Evolutionary conservation across 2,888 invertebrate genomes (phyloP), one percentile per base, ranked within the genome.

Genomic region (Copidosoma aretas): DNA sequence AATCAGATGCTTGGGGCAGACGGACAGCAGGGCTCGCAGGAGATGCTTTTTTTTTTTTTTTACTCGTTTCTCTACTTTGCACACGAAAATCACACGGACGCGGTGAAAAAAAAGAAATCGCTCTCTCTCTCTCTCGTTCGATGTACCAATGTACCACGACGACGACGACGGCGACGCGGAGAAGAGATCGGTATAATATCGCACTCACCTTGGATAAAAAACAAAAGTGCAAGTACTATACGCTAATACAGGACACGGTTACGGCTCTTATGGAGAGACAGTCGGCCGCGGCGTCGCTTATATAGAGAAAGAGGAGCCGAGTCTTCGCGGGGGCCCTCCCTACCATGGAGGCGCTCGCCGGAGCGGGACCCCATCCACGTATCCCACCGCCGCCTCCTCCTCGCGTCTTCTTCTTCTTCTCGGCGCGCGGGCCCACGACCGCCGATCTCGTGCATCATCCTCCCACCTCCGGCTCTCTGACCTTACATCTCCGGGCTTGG

Each of bases 221-320:
- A 41, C 1, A 63, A n/a, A 64, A 25, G 52, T 2, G 60, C 54
- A 63, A 22, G 66, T 53, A 41, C 17, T 39, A 39, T 39, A 2
- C 15, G 14, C 69, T 71, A 64, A 63, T 74, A 56, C 67, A 49
- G 73, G 76, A 77, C 72, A 80, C 80, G 77, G 78, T 78, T 78
- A 79, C 12, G 43, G 81, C 32, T 32, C 77, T 79, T 82, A 80
- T 81, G 82, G 75, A 80, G 79, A 80, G 81, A 80, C 80, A 73
- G 77, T 76, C 77, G 72, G 75, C 76, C 74, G 77, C 77, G 73
- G 77, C 75, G 78, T 74, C 76, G 77, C 78, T 82, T 82, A 81
- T 82, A 82, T 82, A 82, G 81, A 82, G 80, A 32, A 32, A 32
- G 32, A 32, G 0, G 54, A 12, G 17, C 21, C 43, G 17, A 10